phyloP scores from a whole-genome alignment of 92 coral and sea anemone genomes.

The Porites evermanni region DNA sequence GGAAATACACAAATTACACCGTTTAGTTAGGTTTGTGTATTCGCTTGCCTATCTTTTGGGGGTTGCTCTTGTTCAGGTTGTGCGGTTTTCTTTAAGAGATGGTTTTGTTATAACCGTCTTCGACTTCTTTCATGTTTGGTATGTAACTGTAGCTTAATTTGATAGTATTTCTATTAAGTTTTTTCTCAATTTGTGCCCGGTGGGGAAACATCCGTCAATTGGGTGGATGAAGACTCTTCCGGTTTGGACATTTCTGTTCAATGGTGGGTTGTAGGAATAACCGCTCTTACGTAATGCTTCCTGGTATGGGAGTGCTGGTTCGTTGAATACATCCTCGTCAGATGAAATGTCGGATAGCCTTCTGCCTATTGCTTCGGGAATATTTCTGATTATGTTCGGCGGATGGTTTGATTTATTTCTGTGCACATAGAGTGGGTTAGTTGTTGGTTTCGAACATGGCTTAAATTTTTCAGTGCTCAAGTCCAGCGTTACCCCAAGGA shows the following conservation, averaged over 20 bases:
- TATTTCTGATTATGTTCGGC: neutral
- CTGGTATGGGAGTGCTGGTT: too few relatives aligned
- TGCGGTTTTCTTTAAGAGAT: neutral
- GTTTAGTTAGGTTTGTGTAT: too few relatives aligned
- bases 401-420: too few relatives aligned
- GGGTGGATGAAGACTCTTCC: neutral
- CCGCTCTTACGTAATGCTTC: neutral
- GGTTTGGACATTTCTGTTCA: conserved; percentile 1
- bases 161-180: neutral
- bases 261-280: conserved; percentile 5
- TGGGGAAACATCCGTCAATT: neutral
- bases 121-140: neutral
- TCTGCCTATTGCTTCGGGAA: too few relatives aligned
- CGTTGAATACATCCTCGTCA: neutral
- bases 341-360: too few relatives aligned
- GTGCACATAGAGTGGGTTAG: too few relatives aligned
- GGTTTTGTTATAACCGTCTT: neutral
- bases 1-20: too few relatives aligned
- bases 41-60: neutral
- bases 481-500: too few relatives aligned
- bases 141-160: neutral
- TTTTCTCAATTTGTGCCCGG: conserved; percentile 3
- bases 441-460: too few relatives aligned
- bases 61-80: neutral
- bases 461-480: too few relatives aligned